phyloP scores from a whole-genome alignment of 2,797 vertebrate genomes.

The Acanthiza pusilla region DNA sequence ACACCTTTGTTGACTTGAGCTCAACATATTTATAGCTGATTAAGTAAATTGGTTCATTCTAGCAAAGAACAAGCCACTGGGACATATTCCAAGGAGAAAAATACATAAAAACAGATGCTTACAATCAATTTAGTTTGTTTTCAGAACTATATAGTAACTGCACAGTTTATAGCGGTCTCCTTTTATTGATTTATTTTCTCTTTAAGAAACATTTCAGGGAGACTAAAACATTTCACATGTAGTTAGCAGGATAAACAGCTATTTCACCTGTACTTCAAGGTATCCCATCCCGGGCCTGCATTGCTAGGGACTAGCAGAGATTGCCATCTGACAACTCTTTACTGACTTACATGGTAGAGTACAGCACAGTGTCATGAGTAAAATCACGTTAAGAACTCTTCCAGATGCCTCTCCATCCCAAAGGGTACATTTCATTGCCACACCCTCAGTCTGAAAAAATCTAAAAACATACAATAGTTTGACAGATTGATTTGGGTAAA shows the following conservation, averaged over 20 bases:
- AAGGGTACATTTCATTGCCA: not conserved
- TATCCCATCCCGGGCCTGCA: not conserved
- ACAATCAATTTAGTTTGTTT: constrained; percentile 41
- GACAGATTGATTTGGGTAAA: not conserved
- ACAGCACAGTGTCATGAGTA: not conserved
- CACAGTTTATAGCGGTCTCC: not conserved
- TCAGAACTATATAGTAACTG: constrained; percentile 5
- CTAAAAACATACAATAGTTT: not conserved
- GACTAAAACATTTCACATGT: not conserved
- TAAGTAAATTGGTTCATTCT: constrained; percentile 45
- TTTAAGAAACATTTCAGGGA: constrained; percentile 21
- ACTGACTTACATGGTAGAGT: not conserved
- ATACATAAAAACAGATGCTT: constrained; percentile 19
- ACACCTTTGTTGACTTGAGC: constrained; percentile 53
- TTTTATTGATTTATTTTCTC: constrained; percentile 38
- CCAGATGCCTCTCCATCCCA: not conserved
- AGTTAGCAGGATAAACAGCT: not conserved
- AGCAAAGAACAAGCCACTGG: constrained; percentile 44
- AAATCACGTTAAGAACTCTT: not conserved
- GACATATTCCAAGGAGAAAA: constrained; percentile 44
- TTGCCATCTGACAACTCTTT: not conserved
- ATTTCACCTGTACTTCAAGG: not conserved
- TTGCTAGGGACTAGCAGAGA: not conserved
- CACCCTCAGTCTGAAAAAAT: not conserved
- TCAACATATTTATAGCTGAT: constrained; percentile 60